Evolutionary conservation across 2,113 vertebrate genomes (phyloP).

Genomic region (Nerophis ophidion): DNA sequence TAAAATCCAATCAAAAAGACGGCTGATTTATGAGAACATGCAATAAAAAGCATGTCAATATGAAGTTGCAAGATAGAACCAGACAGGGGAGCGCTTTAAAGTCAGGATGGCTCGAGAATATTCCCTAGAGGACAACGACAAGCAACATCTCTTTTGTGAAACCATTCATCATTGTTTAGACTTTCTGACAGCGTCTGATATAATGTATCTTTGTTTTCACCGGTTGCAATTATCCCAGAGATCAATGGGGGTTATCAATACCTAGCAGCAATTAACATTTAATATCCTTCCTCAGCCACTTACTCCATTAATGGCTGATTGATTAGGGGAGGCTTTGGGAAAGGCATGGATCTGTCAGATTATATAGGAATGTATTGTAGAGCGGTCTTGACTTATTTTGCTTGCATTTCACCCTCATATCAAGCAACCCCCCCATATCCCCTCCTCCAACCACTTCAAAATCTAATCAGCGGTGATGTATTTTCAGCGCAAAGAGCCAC

Average conservation of each 20-base stretch:
- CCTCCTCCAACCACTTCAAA: constrained; percentile 46
- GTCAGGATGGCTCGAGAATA: constrained; percentile 4
- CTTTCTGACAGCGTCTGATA: constrained; percentile 47
- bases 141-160: constrained; percentile 5
- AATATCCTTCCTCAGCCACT: constrained; percentile 77
- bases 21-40: constrained; percentile 6
- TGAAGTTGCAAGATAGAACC: constrained; percentile 7
- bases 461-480: constrained; percentile 65
- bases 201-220: constrained; percentile 73
- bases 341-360: constrained; percentile 63
- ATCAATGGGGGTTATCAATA: constrained; percentile 74
- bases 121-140: constrained; percentile 7
- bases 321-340: constrained; percentile 66
- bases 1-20: constrained; percentile 8
- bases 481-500: constrained; percentile 57
- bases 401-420: constrained; percentile 41
- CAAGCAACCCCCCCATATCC: background rate
- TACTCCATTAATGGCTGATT: constrained; percentile 77
- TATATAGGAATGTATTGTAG: constrained; percentile 32
- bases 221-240: constrained; percentile 67
- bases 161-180: constrained; percentile 50
- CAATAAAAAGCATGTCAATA: constrained; percentile 23
- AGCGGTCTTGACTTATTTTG: constrained; percentile 23
- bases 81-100: constrained; percentile 2
- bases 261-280: constrained; percentile 79